Evolutionary conservation across 2,797 vertebrate species (phyloP), one percentile per base, ranked within the genome.

Genomic region (Toxotes lorentzi): DNA sequence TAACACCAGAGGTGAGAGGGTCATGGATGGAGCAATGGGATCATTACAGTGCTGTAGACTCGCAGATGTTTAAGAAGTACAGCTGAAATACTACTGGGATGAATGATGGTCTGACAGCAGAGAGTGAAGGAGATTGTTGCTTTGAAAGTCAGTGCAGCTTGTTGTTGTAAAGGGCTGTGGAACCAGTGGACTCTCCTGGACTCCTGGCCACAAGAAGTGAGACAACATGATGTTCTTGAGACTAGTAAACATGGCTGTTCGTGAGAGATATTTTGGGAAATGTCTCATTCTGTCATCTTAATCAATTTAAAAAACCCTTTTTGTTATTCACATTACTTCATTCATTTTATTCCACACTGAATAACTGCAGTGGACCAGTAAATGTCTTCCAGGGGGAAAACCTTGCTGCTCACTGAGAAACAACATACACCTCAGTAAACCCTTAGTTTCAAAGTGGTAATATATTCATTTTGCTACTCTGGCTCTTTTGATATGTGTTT

Each of bases 1-100:
- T 60, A 84, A 92, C 84, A 90, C 89, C 76, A 62, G 53, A 56
- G 78, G 34, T 38, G 41, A 85, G 40, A 51, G 79, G 78, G 74
- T 77, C 73, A 58, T 3, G 23, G 70, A 80, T 73, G 65, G 56
- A 82, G 73, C 76, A 73, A 82, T 66, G 51, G 59, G 63, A 43
- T 76, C 61, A 1, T 68, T 69, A 71, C 68, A 35, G 54, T 68
- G 65, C 72, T 66, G 60, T 13, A 30, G 65, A 59, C 64, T 51
- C 48, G 80, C 67, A 76, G 58, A 83, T 48, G 64, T 70, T 72
- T 56, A 35, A 64, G 19, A 77, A 77, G 58, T 57, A 56, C 70
- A 73, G 57, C 47, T 79, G 24, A 65, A 65, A 62, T 32, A 57
- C 38, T 14, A 50, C 34, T 41, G 27, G 30, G 16, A 47, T 43